These are phyloP conservation scores for Formica exsecta DNA, from an alignment of 1,140 invertebrate genomes.

Conservation along the genomic window DNA sequence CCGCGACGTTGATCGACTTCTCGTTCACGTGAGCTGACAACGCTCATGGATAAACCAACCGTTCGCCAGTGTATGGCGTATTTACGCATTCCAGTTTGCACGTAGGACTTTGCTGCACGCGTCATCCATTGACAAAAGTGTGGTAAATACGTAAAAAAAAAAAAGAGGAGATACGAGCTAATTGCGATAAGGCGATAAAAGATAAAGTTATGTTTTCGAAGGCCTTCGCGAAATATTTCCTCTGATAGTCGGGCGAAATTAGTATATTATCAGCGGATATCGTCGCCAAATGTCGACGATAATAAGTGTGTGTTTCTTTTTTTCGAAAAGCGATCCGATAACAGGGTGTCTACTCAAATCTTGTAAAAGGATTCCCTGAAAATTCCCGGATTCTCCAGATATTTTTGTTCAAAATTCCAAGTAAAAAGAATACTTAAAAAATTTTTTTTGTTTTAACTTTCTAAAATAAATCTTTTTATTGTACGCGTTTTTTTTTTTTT, in stretches of 20 bases:
- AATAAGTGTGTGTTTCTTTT: not conserved
- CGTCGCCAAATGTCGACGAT: not conserved
- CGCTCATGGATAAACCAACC: not conserved
- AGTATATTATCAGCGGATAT: not conserved
- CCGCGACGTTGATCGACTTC: constrained; percentile 33
- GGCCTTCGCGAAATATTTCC: not conserved
- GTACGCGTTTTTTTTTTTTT: too few species aligned
- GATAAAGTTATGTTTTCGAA: not conserved
- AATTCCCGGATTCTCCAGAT: too few species aligned
- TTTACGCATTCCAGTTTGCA: constrained; percentile 60
- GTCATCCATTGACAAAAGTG: not conserved
- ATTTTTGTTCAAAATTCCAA: too few species aligned
- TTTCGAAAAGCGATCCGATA: not conserved
- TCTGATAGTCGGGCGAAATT: not conserved
- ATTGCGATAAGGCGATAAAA: constrained; percentile 5
- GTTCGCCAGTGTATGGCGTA: not conserved
- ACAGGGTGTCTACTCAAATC: not conserved
- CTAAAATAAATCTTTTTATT: too few species aligned
- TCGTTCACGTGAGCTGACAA: not conserved
- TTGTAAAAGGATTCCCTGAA: too few species aligned
- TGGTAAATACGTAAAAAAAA: not conserved
- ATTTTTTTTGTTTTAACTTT: too few species aligned
- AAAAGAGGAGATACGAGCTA: not conserved
- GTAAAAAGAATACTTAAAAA: too few species aligned
- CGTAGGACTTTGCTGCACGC: constrained; percentile 4